Evolutionary conservation across 1,140 invertebrate species (phyloP).

Genomic region (Calosoma granatense): DNA sequence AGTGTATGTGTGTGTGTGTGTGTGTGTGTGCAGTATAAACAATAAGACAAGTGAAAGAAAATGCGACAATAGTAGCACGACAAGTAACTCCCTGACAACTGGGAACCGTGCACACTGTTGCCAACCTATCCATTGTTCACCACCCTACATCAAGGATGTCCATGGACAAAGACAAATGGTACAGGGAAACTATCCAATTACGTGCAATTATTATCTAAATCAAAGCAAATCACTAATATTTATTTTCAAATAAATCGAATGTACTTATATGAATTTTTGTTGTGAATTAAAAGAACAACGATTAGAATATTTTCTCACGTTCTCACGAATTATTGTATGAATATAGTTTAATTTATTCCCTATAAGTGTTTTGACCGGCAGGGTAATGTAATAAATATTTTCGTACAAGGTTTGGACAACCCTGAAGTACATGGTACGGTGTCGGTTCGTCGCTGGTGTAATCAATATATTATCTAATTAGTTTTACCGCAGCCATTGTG

Average conservation of each 20-base stretch:
- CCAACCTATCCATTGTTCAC: too few relatives aligned
- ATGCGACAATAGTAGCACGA: neutral
- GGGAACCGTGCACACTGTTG: too few relatives aligned
- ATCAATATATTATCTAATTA: neutral
- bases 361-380: too few relatives aligned
- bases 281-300: neutral
- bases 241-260: neutral
- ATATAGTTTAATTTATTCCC: neutral
- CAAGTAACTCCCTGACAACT: neutral
- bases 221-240: neutral
- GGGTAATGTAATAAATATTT: too few relatives aligned
- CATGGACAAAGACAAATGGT: too few relatives aligned
- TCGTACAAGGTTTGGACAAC: too few relatives aligned
- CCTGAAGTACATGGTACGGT: neutral
- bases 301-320: neutral
- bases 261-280: neutral
- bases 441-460: neutral
- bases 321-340: neutral
- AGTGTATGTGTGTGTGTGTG: too few relatives aligned
- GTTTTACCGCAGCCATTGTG: neutral
- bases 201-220: too few relatives aligned
- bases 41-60: neutral
- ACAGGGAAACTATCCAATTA: too few relatives aligned
- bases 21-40: neutral
- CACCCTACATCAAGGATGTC: neutral